phyloP scores from a whole-genome alignment of 2,113 vertebrate genomes.

The Leptobrachium ailaonicum region DNA sequence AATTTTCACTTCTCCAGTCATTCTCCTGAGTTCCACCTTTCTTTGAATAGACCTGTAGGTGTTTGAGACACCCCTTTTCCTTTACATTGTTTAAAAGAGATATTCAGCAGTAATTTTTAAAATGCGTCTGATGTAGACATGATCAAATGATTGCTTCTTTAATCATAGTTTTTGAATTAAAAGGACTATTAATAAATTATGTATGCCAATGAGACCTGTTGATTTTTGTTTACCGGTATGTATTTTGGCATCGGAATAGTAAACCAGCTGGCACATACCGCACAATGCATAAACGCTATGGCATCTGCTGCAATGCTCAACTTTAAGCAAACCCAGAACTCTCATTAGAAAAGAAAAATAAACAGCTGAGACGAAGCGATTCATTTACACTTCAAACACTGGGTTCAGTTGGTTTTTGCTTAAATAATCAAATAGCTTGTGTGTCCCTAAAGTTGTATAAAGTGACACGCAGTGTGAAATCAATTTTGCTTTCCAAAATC shows the following conservation, averaged over 20 bases:
- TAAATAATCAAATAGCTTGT: slow-evolving; percentile 82
- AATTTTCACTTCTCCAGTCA: no score
- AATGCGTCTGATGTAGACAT: no score
- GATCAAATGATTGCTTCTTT: no score
- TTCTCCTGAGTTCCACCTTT: no score
- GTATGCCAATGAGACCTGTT: slow-evolving; percentile 8
- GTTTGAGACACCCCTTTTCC: no score
- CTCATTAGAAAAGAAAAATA: slow-evolving; percentile 70
- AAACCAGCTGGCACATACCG: slow-evolving; percentile 6
- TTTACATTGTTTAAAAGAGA: no score
- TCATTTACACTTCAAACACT: slow-evolving; percentile 84
- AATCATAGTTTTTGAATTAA: no score
- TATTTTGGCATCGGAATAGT: neutral
- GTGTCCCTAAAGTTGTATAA: slow-evolving; percentile 82
- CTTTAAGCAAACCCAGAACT: slow-evolving; percentile 67
- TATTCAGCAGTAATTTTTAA: no score
- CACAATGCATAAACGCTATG: slow-evolving; percentile 54
- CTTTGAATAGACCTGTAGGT: no score
- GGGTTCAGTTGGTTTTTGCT: slow-evolving; percentile 76
- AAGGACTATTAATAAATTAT: no score
- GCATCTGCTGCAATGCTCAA: slow-evolving; percentile 64
- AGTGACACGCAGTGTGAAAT: slow-evolving; percentile 82
- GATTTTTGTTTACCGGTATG: slow-evolving; percentile 10
- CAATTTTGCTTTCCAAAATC: slow-evolving; percentile 81
- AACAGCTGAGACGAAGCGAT: slow-evolving; percentile 70